A percentile compares a stretch with the other conserved stretches of the same genome.
These are phyloP conservation scores for Lithophane socia DNA, from an alignment of 2,888 invertebrate species.

Conservation along the genomic window DNA sequence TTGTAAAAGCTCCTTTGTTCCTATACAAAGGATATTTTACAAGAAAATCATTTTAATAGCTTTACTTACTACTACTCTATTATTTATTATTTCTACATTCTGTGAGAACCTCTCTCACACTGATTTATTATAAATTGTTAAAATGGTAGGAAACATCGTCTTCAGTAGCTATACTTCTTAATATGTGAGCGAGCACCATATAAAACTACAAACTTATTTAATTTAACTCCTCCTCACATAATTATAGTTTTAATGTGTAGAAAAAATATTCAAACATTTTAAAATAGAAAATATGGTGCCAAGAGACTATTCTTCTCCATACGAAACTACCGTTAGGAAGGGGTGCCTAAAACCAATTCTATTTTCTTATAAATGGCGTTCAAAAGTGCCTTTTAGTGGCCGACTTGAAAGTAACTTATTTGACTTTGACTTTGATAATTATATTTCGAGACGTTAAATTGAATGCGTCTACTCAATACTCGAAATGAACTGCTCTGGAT, in stretches of 20 bases:
- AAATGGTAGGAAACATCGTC: not conserved
- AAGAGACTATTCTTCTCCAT: not conserved
- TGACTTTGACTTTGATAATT: not conserved
- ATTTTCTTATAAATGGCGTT: not conserved
- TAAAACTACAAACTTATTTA: no score
- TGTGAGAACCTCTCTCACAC: no score
- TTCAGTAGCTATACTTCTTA: not conserved
- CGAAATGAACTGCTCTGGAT: not conserved
- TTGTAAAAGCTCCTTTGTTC: conserved; percentile 2
- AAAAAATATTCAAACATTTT: no score
- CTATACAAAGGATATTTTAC: conserved; percentile 12
- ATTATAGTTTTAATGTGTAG: no score
- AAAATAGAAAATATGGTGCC: no score
- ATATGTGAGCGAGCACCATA: no score
- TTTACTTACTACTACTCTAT: not conserved
- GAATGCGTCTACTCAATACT: not conserved
- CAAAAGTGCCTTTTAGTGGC: not conserved
- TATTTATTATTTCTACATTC: not conserved
- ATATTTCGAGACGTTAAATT: not conserved
- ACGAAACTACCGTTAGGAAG: not conserved
- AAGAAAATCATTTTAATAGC: conserved; percentile 21
- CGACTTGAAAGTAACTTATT: not conserved
- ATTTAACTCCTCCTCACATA: no score
- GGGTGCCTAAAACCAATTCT: no score
- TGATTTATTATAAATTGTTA: no score